Evolutionary conservation across 1,140 invertebrate species (phyloP).

Genomic region (Ridgeia piscesae): DNA sequence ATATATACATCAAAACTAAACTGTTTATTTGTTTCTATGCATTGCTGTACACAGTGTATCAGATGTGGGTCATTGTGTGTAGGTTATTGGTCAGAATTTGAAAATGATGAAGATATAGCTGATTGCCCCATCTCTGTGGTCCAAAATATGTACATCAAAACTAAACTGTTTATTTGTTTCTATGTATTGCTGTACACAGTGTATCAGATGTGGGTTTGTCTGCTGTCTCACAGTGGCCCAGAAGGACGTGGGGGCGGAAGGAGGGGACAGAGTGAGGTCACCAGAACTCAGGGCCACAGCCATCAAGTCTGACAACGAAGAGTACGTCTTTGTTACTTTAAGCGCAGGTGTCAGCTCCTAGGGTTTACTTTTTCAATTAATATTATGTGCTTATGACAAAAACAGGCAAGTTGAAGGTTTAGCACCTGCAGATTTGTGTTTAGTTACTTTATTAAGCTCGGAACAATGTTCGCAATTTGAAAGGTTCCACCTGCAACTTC

Average conservation of each 20-base stretch:
- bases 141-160: neutral
- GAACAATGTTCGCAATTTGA: too few relatives aligned
- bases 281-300: neutral
- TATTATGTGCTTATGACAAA: too few relatives aligned
- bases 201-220: neutral
- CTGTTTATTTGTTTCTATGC: neutral
- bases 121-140: neutral
- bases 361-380: too few relatives aligned
- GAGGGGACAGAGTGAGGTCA: conserved; percentile 16
- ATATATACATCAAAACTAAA: neutral
- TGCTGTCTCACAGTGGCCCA: neutral
- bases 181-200: too few relatives aligned
- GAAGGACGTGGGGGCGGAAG: conserved; percentile 22
- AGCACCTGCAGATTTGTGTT: too few relatives aligned
- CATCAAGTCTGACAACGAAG: neutral
- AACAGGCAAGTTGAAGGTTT: too few relatives aligned
- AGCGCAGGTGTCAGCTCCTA: too few relatives aligned
- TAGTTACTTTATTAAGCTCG: too few relatives aligned
- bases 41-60: too few relatives aligned
- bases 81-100: too few relatives aligned
- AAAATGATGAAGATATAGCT: neutral
- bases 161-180: neutral
- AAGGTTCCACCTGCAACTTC: too few relatives aligned
- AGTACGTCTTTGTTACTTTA: neutral
- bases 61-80: neutral